These are phyloP conservation scores for Microctonus aethiopoides DNA, from an alignment of 2,888 invertebrate species.

Conservation along the genomic window DNA sequence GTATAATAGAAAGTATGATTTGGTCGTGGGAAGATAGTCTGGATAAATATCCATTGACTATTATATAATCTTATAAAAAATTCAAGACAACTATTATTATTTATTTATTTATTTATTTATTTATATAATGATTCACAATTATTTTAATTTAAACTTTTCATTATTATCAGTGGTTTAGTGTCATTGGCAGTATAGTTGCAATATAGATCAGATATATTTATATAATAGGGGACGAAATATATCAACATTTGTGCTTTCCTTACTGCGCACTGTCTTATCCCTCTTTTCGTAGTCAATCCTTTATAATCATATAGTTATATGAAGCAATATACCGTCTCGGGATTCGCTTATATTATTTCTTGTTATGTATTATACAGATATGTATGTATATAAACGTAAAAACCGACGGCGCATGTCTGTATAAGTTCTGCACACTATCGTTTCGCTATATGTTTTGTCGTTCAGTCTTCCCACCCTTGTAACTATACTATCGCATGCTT, in stretches of 20 bases:
- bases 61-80: too few relatives aligned
- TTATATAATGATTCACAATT: too few relatives aligned
- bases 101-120: not conserved
- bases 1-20: not conserved
- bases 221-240: too few relatives aligned
- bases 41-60: not conserved
- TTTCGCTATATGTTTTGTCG: not conserved
- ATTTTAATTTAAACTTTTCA: too few relatives aligned
- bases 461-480: not conserved
- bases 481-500: constrained; percentile 15
- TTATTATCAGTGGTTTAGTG: too few relatives aligned
- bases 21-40: not conserved
- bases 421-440: constrained; percentile 35
- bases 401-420: constrained; percentile 49
- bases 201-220: too few relatives aligned
- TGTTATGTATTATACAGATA: not conserved
- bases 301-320: constrained; percentile 34
- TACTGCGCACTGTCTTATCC: constrained; percentile 62
- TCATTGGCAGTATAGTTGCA: too few relatives aligned
- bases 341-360: too few relatives aligned
- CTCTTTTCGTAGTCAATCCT: constrained; percentile 49
- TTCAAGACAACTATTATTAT: not conserved
- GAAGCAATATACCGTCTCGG: too few relatives aligned
- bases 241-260: too few relatives aligned
- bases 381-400: constrained; percentile 27